Base-by-base conservation (phyloP, 1,140 invertebrate genomes). In the Drosophila funebris region DNA sequence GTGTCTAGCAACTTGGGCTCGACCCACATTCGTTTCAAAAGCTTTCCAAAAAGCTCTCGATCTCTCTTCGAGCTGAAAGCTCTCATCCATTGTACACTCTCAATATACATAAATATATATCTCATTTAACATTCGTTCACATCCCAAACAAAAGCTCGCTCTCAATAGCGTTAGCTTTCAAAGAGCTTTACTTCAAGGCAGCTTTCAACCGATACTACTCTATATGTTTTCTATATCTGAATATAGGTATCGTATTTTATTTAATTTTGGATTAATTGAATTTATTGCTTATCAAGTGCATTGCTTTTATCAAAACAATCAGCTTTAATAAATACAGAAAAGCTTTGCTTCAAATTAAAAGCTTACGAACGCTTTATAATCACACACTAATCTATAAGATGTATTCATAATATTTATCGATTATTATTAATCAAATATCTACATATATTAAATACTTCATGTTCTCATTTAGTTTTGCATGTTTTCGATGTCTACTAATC, bases 291-390 rank as follows among this genome's bases (percentile, higher is more conserved):
- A 39, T 57, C 41, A 20, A 57, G 9, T 39, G 16, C 61, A 44
- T 16, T 11, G 61, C 61, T 64, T 57, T 44, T 20, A 27, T 31
- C 16, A 52, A 8, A 52, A 29, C 13, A 7, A 54, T 27, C 46
- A 29, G 46, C 46, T 50, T 29, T 29, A 36, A 36, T 11, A 9
- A 7, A 6, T 31, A 31, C 5, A 31, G n/a, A 20, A 22, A 39
- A 46, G 82, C 82, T 87, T 82, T 84, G 84, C 85, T 89, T 89
- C 33, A 64, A 69, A 64, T 68, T 53, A 72, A 75, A 72, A 75
- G 73, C 84, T 81, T 84, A 80, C 79, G 58, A 83, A 71, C 77
- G 84, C 79, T 79, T 85, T 22, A 72, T 62, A 66, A 24, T 48
- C 52, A 69, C 50, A 57, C 11, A 48, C 61, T 63, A 73, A 24